Base-by-base conservation (phyloP, 2,888 invertebrate genomes). In the Doris montereyensis region DNA sequence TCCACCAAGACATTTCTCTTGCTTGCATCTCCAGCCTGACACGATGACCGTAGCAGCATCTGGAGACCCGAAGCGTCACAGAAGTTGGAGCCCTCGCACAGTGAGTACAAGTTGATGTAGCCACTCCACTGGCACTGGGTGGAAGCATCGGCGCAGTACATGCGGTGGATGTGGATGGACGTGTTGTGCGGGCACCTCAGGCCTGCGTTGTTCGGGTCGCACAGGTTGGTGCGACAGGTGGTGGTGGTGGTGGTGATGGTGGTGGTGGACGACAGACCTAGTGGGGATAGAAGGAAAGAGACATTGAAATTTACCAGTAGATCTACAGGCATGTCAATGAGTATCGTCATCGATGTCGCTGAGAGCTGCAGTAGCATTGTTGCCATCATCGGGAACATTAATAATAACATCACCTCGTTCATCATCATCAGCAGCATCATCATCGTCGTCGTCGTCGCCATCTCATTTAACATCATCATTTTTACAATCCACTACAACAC, bases 171-270 rank as follows among this genome's bases (percentile, higher is more conserved):
- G 60, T 81, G 81, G 57, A 81, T 58, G 34, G 75, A 67, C 60
- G 70, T 65, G 65, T 62, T 57, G 24, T 62, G 65, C 17, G 70
- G 72, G 35, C 81, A 81, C 62, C 62, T 57, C 17, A 81, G 70
- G 13, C 76, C 75, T 1, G n/a, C 70, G 41, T 71, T 81, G n/a
- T 5, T 35, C n/a, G 67, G 35, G 57, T 74, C 70, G 65, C 81
- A 81, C 65, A 81, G 62, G 76, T 81, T 81, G 71, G 78, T 41
- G 17, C 77, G 70, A 62, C 81, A 81, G 32, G n/a, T n/a, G n/a
- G n/a, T n/a, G n/a, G n/a, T n/a, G 74, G 28, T 0, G 76, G 76
- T 10, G 57, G 21, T 1, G 76, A 68, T n/a, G n/a, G n/a, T n/a
- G n/a, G n/a, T n/a, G n/a, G n/a, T n/a, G n/a, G n/a, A n/a, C n/a